Conservation (phyloP, 2,888 invertebrate genomes). For the Caenorhabditis sp. region DNA sequence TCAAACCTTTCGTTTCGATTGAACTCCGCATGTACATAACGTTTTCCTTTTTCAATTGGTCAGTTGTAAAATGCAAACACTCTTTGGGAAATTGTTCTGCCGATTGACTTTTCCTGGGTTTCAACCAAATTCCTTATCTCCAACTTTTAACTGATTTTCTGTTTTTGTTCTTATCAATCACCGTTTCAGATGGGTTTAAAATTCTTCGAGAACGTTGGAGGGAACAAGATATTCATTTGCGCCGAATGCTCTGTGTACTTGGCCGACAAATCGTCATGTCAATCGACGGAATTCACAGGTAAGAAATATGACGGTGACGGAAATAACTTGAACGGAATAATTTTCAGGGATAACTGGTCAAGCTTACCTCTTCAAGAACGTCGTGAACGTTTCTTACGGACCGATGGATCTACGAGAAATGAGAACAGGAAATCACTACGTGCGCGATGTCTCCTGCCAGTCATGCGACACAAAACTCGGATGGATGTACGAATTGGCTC, state of each 20-base stretch:
- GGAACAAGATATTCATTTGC: constrained; percentile 92
- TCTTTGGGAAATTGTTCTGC: no score
- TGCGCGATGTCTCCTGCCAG: constrained; percentile 44
- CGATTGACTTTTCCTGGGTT: neutral
- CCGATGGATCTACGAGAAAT: constrained; percentile 89
- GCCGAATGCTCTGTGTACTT: constrained; percentile 95
- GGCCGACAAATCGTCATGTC: constrained; percentile 93
- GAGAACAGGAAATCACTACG: constrained; percentile 87
- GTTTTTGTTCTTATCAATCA: neutral
- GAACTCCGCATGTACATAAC: neutral
- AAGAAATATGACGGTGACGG: neutral
- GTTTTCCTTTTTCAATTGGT: neutral
- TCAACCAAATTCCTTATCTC: neutral
- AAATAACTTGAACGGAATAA: no score
- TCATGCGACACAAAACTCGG: constrained; percentile 72
- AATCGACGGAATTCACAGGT: constrained; percentile 80
- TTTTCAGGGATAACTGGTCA: constrained; percentile 88
- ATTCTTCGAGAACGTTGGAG: constrained; percentile 95
- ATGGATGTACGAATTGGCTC: constrained; percentile 97
- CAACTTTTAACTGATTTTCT: no score
- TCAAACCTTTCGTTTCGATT: constrained; percentile 4
- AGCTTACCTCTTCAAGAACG: constrained; percentile 94
- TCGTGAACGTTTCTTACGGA: constrained; percentile 94
- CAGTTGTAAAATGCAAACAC: neutral
- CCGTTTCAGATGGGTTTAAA: constrained; percentile 87